Conservation (phyloP, 2,113 vertebrate genomes). For the Patagioenas fasciata region DNA sequence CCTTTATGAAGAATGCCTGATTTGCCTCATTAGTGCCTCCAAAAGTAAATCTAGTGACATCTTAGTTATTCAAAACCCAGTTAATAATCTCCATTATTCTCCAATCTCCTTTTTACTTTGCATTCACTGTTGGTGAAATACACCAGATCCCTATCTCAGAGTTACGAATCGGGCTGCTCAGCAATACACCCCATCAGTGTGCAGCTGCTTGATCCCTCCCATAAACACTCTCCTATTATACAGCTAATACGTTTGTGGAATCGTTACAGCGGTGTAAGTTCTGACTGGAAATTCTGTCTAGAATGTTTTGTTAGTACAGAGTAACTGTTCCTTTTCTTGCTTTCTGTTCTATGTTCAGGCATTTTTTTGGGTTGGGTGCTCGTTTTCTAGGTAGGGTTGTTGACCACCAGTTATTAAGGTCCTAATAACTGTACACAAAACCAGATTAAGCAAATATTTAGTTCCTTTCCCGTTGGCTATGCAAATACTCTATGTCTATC, state of each 20-base stretch:
- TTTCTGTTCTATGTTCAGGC: neutral
- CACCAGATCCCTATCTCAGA: neutral
- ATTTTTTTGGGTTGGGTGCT: neutral
- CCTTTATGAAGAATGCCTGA: neutral
- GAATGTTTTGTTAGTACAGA: neutral
- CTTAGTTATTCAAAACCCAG: neutral
- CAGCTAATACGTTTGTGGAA: neutral
- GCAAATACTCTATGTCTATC: neutral
- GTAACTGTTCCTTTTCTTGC: neutral
- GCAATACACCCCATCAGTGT: fast-evolving
- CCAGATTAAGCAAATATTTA: neutral
- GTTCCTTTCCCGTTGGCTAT: neutral
- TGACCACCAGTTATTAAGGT: neutral
- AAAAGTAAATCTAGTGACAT: neutral
- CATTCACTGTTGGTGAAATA: neutral
- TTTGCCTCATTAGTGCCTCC: neutral
- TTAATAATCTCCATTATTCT: neutral
- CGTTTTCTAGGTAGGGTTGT: neutral
- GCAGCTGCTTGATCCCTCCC: neutral
- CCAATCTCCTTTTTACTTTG: neutral
- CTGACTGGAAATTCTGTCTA: neutral
- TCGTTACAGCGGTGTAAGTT: neutral
- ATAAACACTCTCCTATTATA: neutral
- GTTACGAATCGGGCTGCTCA: neutral
- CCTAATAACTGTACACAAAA: neutral